phyloP scores from a whole-genome alignment of 2,888 invertebrate genomes.

The Cataglyphis cursor region DNA sequence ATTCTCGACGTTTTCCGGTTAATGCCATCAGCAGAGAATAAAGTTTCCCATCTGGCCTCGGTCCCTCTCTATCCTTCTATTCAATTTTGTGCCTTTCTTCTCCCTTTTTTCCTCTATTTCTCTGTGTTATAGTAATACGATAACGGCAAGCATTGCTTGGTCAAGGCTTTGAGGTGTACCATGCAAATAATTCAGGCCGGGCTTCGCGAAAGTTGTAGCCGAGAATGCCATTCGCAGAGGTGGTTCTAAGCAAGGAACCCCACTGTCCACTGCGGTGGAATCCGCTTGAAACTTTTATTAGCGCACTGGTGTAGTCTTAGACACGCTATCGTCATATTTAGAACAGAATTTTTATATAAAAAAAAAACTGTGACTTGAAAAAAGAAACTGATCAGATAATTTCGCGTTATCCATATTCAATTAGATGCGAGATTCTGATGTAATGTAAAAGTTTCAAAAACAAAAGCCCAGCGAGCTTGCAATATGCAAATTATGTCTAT shows the following conservation, averaged over 20 bases:
- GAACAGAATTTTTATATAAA: conserved; percentile 9
- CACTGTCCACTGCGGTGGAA: conserved; percentile 55
- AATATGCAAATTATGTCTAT: conserved; percentile 20
- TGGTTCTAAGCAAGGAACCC: conserved; percentile 33
- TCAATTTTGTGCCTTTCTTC: conserved; percentile 44
- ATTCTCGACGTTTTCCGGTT: conserved; percentile 49
- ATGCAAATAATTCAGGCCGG: conserved; percentile 80
- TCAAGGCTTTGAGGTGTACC: conserved; percentile 77
- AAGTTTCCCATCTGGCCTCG: conserved; percentile 50
- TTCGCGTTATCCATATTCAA: not conserved
- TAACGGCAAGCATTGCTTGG: conserved; percentile 74
- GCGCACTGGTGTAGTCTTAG: conserved; percentile 35
- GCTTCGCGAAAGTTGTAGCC: conserved; percentile 72
- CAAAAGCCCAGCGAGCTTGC: not conserved
- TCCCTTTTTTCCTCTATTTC: conserved; percentile 48
- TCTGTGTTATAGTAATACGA: conserved; percentile 69
- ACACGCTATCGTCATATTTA: conserved; percentile 14
- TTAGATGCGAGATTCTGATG: conserved; percentile 2
- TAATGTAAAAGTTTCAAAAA: conserved; percentile 1
- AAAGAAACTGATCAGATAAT: not conserved
- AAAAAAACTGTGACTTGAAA: not conserved
- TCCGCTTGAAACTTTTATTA: conserved; percentile 43
- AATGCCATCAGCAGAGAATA: conserved; percentile 48
- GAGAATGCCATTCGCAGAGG: conserved; percentile 48
- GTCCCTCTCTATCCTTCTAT: conserved; percentile 10